Evolutionary conservation across 2,888 invertebrate genomes (phyloP).

Genomic region (Dusona sp.): DNA sequence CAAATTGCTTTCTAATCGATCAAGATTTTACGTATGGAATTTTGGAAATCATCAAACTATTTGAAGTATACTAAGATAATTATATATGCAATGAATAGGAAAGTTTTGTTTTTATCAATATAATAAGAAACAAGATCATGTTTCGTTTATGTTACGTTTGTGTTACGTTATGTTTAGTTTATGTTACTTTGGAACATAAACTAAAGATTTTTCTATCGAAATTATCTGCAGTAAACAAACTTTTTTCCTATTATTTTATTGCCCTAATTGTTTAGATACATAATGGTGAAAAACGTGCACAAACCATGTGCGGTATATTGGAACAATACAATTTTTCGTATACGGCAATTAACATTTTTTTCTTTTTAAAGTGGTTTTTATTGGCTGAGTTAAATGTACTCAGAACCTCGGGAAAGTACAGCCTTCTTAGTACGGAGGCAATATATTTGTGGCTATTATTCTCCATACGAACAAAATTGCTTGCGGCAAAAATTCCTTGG

Average conservation of each 20-base stretch:
- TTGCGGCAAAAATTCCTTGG: constrained; percentile 31
- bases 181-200: no score
- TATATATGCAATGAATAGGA: no score
- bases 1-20: no score
- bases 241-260: not conserved
- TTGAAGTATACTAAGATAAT: no score
- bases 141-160: no score
- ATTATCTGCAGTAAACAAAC: not conserved
- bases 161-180: no score
- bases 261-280: not conserved
- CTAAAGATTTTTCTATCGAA: not conserved
- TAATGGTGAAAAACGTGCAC: not conserved
- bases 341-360: constrained; percentile 26
- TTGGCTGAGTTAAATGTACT: constrained; percentile 58
- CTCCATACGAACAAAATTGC: constrained; percentile 51
- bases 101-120: no score
- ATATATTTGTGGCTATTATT: not conserved
- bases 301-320: not conserved
- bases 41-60: no score
- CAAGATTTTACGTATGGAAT: no score
- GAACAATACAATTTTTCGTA: constrained; percentile 6
- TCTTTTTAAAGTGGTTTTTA: constrained; percentile 62
- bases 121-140: no score
- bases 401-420: constrained; percentile 30
- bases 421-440: constrained; percentile 29